These are phyloP conservation scores for Drosophila niveifrons DNA, from an alignment of 2,888 invertebrate genomes.

Conservation along the genomic window DNA sequence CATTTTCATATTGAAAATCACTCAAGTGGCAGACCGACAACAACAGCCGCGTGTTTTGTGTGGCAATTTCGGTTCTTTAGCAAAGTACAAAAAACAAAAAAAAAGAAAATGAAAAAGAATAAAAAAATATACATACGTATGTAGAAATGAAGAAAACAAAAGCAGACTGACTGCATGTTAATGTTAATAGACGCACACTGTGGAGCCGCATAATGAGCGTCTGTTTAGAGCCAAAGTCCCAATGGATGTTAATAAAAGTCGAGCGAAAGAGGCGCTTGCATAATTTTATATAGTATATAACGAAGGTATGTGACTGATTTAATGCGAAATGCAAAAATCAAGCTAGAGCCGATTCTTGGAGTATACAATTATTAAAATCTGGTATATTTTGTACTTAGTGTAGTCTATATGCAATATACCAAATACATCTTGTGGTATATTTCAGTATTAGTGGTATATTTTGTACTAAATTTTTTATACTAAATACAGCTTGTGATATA, in stretches of 20 bases:
- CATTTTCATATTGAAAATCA: slow-evolving; percentile 80
- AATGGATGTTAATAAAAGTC: slow-evolving; percentile 68
- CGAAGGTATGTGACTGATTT: too few relatives aligned
- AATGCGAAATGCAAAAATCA: too few relatives aligned
- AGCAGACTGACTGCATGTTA: slow-evolving; percentile 59
- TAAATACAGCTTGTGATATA: too few relatives aligned
- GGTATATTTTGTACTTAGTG: too few relatives aligned
- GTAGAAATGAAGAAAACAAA: slow-evolving; percentile 33
- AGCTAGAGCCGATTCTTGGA: too few relatives aligned
- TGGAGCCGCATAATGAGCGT: slow-evolving; percentile 64
- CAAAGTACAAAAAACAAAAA: slow-evolving; percentile 5
- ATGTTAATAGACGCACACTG: slow-evolving; percentile 62
- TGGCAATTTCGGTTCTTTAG: slow-evolving; percentile 68
- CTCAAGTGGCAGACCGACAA: slow-evolving; percentile 74
- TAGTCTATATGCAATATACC: too few relatives aligned
- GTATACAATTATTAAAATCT: too few relatives aligned
- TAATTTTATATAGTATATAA: slow-evolving; percentile 2
- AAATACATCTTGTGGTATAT: too few relatives aligned
- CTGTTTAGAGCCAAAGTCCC: slow-evolving; percentile 61
- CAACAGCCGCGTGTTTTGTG: slow-evolving; percentile 41
- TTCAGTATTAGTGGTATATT: too few relatives aligned
- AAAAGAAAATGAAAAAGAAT: slow-evolving; percentile 8
- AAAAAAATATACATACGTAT: background rate
- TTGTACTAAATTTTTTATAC: too few relatives aligned
- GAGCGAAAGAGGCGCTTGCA: slow-evolving; percentile 17